Evolutionary conservation across 1,140 invertebrate genomes (phyloP), one percentile per base, ranked within the genome.

Genomic region (Adelges cooleyi): DNA sequence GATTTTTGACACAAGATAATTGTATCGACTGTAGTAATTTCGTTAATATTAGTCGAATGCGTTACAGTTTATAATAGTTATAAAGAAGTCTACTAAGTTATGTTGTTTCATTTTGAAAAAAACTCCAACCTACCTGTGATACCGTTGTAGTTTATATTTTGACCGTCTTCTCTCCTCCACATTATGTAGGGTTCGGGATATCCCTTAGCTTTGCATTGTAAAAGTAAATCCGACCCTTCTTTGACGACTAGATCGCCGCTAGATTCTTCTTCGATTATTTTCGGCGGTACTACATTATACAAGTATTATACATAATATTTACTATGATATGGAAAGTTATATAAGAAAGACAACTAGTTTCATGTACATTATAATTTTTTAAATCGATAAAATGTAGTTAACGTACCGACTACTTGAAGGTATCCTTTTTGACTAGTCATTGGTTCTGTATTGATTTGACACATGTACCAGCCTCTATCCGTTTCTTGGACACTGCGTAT

Each of bases 171-270:
- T 44, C 90, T 78, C 46, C 90, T 78, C 90, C 90, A 94, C 83
- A 91, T 90, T 68, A 92, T 84, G 71, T 90, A 92, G 50, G 91
- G 91, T 67, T 89, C 86, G 0, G 90, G 91, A 75, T 91, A 90
- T 53, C 91, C 90, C 15, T 80, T 81, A n/a, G 90, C 90, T 73
- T 87, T 87, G 74, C 92, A 95, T 46, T 83, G 83, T 74, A 95
- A 78, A 15, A 87, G 89, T 20, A 92, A 87, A 73, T 94, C 92
- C 11, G 85, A 84, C 3, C 86, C 86, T 77, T 95, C 92, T 18
- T 90, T 79, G 2, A 92, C 90, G 22, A 93, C 88, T 79, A 94
- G 86, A 72, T 95, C 90, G 11, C 86, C 85, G 71, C 87, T 90
- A 20, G 89, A 89, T 76, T 91, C 86, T 69, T 86, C 84, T 73